Evolutionary conservation across 35 echinoderm and acorn worm species (phyloP), one percentile per base, ranked within the genome.

Genomic region (Apostichopus californicus): DNA sequence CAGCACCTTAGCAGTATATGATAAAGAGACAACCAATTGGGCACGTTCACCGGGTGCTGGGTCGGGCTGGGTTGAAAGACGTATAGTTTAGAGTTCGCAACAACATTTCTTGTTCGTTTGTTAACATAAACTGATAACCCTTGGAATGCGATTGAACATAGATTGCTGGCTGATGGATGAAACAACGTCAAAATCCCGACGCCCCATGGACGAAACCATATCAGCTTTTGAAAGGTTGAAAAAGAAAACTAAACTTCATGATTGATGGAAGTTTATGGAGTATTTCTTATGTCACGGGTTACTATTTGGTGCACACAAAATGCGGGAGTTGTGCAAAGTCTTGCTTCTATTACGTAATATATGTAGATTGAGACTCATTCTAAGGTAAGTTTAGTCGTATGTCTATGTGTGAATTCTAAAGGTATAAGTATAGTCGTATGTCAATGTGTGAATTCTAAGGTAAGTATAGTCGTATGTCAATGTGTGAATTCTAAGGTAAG

Each of bases 121-220:
- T 85, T 85, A 85, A 85, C 54, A 85, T 85, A 58, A 20, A 85
- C 55, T 59, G 81, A 85, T 85, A 85, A 85, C 81, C 81, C 54
- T 14, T 22, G 55, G 57, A 85, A 85, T 85, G 81, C 57, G 55
- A 85, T 85, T 58, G 57, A 58, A 56, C 81, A 85, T 60, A 58
- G 55, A 59, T 85, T 58, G 55, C 8, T 12, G 8, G 15, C 55
- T 85, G 81, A 85, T 85, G 55, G 81, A 85, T 85, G 12, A 9
- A 59, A 23, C 55, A 8, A 22, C 17, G 81, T 58, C 55, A 21
- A 85, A 58, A 58, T 55, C 17, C 21, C 81, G 81, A 85, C 20
- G 71, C n/a, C 54, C 56, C 56, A 59, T 85, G 54, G 15, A 8
- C 12, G 12, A 61, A 61, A 8, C 58, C 58, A 61, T 61, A 61